phyloP scores from a whole-genome alignment of 2,888 invertebrate species.

The Hipparchia semele region DNA sequence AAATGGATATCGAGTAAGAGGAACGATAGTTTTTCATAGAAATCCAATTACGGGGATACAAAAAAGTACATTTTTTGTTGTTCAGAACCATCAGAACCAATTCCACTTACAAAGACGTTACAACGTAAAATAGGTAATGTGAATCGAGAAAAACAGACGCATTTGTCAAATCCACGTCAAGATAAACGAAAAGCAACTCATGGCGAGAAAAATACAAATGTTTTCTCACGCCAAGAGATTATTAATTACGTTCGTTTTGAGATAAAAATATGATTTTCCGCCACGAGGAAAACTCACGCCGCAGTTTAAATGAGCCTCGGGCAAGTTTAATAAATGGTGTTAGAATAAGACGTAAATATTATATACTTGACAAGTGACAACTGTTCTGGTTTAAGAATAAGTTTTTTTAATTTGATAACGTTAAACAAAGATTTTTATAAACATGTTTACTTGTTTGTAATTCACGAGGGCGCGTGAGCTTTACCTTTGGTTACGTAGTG shows the following conservation, averaged over 20 bases:
- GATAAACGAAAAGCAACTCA: conserved; percentile 68
- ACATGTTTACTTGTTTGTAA: too few relatives aligned
- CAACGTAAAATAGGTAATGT: conserved; percentile 14
- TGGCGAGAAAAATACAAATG: conserved; percentile 75
- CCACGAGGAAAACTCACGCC: conserved; percentile 31
- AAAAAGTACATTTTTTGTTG: background rate
- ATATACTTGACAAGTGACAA: background rate
- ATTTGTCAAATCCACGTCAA: conserved; percentile 54
- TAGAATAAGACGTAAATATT: conserved; percentile 10
- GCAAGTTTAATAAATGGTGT: conserved; percentile 50
- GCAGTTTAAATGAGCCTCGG: conserved; percentile 51
- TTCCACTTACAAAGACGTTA: conserved; percentile 11
- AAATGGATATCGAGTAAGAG: background rate
- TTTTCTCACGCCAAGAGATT: conserved; percentile 63
- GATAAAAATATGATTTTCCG: conserved; percentile 53
- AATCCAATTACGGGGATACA: background rate
- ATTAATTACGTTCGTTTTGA: conserved; percentile 73
- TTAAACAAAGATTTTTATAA: too few relatives aligned
- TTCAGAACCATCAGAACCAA: conserved; percentile 4
- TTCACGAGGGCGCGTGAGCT: too few relatives aligned
- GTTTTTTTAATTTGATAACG: background rate
- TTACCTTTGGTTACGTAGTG: too few relatives aligned
- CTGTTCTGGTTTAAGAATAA: background rate
- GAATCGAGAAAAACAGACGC: conserved; percentile 28
- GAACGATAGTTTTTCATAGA: background rate